Percentiles rank a stretch among this genome's conserved stretches.
These are phyloP conservation scores for Neoarius graeffei DNA, from an alignment of 2,113 vertebrate genomes.

Conservation along the genomic window DNA sequence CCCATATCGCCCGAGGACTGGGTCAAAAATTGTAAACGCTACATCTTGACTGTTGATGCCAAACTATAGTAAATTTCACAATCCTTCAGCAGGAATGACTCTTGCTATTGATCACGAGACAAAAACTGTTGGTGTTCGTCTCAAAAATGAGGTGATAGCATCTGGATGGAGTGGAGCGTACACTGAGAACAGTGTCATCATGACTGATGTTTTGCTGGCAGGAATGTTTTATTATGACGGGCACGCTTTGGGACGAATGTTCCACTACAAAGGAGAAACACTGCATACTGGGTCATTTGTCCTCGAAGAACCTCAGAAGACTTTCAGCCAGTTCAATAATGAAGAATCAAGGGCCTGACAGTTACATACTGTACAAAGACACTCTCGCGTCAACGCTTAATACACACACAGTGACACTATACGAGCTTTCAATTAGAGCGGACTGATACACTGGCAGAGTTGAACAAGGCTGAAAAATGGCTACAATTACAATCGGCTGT, in stretches of 20 bases:
- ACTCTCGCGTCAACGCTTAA: neutral
- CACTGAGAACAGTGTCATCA: constrained; percentile 11
- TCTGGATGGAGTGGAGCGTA: neutral
- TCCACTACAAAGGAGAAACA: constrained; percentile 32
- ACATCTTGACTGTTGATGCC: neutral
- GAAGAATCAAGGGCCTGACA: neutral
- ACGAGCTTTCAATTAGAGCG: constrained; percentile 34
- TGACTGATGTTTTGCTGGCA: constrained; percentile 13
- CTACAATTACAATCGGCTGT: constrained; percentile 36
- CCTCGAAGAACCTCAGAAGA: constrained; percentile 17
- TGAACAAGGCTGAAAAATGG: constrained; percentile 36
- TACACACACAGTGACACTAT: constrained; percentile 14
- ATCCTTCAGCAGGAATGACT: neutral
- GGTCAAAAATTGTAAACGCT: neutral
- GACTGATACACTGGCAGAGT: constrained; percentile 27
- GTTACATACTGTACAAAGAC: constrained; percentile 8
- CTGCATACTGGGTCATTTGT: constrained; percentile 5
- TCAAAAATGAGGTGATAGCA: constrained; percentile 15
- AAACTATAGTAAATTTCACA: neutral
- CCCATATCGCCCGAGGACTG: neutral
- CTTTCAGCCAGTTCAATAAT: constrained; percentile 35
- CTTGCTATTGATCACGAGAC: neutral
- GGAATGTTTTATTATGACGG: constrained; percentile 17
- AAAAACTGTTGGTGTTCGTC: neutral
- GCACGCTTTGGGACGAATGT: constrained; percentile 13